Base-by-base conservation (phyloP, 1,140 invertebrate genomes). In the Drosophila truncata region DNA sequence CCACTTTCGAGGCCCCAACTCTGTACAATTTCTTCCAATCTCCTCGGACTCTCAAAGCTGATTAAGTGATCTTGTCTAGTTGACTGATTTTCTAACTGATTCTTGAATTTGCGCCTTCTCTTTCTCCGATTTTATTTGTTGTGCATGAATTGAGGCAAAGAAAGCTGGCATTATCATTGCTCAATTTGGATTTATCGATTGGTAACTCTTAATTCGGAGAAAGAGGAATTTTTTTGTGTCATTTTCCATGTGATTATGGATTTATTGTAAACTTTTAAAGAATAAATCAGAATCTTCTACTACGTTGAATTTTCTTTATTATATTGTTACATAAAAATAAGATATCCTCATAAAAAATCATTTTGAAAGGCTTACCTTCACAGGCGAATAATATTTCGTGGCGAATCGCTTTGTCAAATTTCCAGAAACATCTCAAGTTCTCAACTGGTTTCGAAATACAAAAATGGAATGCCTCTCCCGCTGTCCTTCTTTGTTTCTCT, bases 41-140 rank as follows among this genome's bases (percentile, higher is more conserved):
- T 76, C 13, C 77, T 47, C 27, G 62, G 47, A 61, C 50, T 59
- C 79, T 47, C 23, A 14, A 72, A 55, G n/a, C 39, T 55, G 75
- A 75, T 83, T 82, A 75, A 70, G 70, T 80, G 69, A 83, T 70
- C 75, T 73, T 50, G 80, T 78, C 79, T 64, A 72, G 63, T 60
- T 81, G 80, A 78, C 47, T 66, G 62, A 46, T 77, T 82, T 82
- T 39, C 20, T 37, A 4, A 37, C 52, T 39, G 42, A 70, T 78
- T 78, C 47, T 39, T 29, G 55, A 65, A 62, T 80, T 47, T 25
- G 44, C 39, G 35, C 42, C 47, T 23, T 35, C 25, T 58, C 33
- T 50, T 31, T 50, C 31, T 49, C 18, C 20, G 33, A 41, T 69
- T 74, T 69, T 63, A 39, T 14, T 11, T 33, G 33, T 33, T 33